Evolutionary conservation across 64 coral and sea anemone species (phyloP).

Genomic region (Trachythela sp.): DNA sequence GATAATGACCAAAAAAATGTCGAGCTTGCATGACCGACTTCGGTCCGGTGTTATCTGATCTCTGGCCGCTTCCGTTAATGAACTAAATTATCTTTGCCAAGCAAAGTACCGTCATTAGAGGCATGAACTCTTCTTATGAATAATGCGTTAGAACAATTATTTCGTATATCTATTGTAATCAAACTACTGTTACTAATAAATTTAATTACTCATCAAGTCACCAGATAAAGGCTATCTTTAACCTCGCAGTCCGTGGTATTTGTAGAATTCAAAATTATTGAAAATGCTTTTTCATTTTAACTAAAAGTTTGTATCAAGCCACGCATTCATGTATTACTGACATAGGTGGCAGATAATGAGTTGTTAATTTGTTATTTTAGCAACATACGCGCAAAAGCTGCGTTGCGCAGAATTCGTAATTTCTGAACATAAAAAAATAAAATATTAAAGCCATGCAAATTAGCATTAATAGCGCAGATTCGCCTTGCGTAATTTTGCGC

Average conservation of each 20-base stretch:
- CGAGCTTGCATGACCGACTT: neutral
- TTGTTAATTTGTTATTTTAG: neutral
- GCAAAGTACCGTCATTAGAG: too few species aligned
- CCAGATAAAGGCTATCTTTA: neutral
- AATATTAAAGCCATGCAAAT: too few species aligned
- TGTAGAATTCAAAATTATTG: neutral
- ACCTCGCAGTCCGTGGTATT: neutral
- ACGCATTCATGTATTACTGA: neutral
- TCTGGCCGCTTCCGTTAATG: too few species aligned
- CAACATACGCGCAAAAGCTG: neutral
- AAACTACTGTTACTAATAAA: neutral
- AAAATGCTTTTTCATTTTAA: neutral
- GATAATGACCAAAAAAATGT: neutral
- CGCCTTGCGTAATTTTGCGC: too few species aligned
- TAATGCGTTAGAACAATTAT: neutral
- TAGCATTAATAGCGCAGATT: too few species aligned
- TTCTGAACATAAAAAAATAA: too few species aligned
- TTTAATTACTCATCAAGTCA: neutral
- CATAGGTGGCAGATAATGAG: neutral
- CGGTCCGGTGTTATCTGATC: neutral
- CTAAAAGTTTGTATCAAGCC: neutral
- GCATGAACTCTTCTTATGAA: too few species aligned
- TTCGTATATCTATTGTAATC: neutral
- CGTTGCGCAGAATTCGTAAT: neutral
- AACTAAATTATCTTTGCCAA: too few species aligned